Percentiles rank a stretch among this genome's conserved stretches.
Evolutionary conservation across 2,113 vertebrate species (phyloP).

Genomic region (Rhea americana): DNA sequence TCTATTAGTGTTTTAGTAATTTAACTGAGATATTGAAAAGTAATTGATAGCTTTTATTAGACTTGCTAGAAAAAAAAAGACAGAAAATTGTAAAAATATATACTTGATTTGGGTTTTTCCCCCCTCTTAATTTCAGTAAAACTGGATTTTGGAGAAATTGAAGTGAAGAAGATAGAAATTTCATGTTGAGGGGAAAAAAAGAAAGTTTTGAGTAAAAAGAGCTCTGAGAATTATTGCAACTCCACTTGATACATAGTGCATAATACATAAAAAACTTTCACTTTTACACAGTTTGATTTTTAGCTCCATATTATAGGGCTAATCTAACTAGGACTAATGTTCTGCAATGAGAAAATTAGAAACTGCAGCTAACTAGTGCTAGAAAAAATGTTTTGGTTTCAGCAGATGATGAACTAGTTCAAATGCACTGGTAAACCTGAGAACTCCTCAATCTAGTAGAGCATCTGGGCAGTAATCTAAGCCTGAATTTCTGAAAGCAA

Average conservation of each 20-base stretch:
- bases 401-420: background rate
- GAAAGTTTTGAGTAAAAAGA: background rate
- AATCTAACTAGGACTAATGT: background rate
- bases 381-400: background rate
- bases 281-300: background rate
- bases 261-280: background rate
- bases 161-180: background rate
- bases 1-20: background rate
- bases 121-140: background rate
- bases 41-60: background rate
- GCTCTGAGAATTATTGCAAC: background rate
- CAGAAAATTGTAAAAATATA: background rate
- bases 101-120: background rate
- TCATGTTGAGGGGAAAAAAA: background rate
- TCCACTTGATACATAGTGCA: background rate
- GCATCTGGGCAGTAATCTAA: background rate
- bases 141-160: background rate
- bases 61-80: background rate
- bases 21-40: background rate
- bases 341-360: background rate
- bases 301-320: background rate
- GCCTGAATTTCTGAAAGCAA: background rate
- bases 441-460: background rate
- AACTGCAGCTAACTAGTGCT: background rate
- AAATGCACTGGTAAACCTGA: background rate